Base-by-base conservation (phyloP, 2,797 vertebrate genomes). In the Rhabdomys pumilio region DNA sequence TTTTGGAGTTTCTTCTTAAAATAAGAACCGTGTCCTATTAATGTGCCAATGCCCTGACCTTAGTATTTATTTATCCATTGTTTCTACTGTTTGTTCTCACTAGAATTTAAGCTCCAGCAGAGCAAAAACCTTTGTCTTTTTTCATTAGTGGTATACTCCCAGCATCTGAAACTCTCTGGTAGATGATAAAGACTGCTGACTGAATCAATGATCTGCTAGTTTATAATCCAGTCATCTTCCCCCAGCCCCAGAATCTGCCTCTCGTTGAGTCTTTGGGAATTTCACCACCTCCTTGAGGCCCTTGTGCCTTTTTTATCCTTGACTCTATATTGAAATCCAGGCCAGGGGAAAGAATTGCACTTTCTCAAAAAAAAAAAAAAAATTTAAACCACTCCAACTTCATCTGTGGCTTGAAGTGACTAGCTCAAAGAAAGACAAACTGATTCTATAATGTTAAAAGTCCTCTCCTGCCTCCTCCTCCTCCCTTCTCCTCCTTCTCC, bases 1-100 rank as follows among this genome's bases (percentile, higher is more conserved):
- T 8, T n/a, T 53, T 88, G 75, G 73, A 8, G 24, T 34, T 63
- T 1, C 61, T 83, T 14, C 14, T 55, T 53, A 86, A 94, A 92
- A 89, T 57, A 67, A 96, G 50, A 92, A 65, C 38, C 44, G 2
- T 14, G 55, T 2, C 13, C 61, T 97, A 67, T 34, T 34, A 47
- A 41, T 1, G 5, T 22, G 80, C 38, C 61, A 93, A 15, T 22
- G 29, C 11, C 31, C 17, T n/a, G 90, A 77, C 9, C 4, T 95
- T 79, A 79, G 57, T 22, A 57, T 69, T 77, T 24, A 57, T 65
- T 69, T 90, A 73, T 29, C 92, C 59, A 65, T 55, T 72, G 20
- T 89, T 93, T 94, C 80, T 87, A 67, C 82, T 92, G 24, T 91
- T 89, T 84, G 20, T 91, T 93, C 88, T 34, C 9, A 69, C 59